Evolutionary conservation across 1,140 invertebrate species (phyloP).

Genomic region (Leguminivora glycinivorella): DNA sequence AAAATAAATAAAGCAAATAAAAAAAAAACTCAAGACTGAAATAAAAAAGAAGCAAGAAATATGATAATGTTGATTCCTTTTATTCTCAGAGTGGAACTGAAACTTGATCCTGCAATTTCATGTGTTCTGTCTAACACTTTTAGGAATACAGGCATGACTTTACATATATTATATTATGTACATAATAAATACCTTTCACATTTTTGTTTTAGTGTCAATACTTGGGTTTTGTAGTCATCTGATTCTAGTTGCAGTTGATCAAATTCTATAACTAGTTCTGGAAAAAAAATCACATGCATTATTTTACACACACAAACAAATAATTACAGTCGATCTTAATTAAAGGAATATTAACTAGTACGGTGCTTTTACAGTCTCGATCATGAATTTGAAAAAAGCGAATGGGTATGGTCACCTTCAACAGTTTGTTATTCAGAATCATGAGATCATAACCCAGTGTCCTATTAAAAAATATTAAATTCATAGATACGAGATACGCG

Average conservation of each 20-base stretch:
- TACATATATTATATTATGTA: too few relatives aligned
- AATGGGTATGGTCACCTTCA: too few relatives aligned
- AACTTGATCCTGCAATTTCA: too few relatives aligned
- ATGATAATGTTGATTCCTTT: too few relatives aligned
- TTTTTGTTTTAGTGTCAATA: conserved; percentile 47
- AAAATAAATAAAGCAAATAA: conserved; percentile 34
- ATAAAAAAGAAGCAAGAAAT: too few relatives aligned
- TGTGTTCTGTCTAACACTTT: too few relatives aligned
- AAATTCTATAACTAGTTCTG: conserved; percentile 51
- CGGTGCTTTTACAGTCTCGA: too few relatives aligned
- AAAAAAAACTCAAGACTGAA: background rate
- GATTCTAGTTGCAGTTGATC: conserved; percentile 41
- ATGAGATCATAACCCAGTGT: background rate
- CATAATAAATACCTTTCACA: conserved; percentile 51
- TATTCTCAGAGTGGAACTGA: too few relatives aligned
- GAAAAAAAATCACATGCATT: conserved; percentile 34
- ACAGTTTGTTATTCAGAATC: too few relatives aligned
- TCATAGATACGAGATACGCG: background rate
- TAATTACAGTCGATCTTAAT: too few relatives aligned
- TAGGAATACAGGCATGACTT: background rate
- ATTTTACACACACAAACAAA: background rate
- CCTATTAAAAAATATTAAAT: background rate
- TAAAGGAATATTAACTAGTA: too few relatives aligned
- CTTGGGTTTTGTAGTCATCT: conserved; percentile 43
- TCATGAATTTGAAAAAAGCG: too few relatives aligned